phyloP scores from a whole-genome alignment of 2,113 vertebrate genomes.

The Otocyon megalotis region DNA sequence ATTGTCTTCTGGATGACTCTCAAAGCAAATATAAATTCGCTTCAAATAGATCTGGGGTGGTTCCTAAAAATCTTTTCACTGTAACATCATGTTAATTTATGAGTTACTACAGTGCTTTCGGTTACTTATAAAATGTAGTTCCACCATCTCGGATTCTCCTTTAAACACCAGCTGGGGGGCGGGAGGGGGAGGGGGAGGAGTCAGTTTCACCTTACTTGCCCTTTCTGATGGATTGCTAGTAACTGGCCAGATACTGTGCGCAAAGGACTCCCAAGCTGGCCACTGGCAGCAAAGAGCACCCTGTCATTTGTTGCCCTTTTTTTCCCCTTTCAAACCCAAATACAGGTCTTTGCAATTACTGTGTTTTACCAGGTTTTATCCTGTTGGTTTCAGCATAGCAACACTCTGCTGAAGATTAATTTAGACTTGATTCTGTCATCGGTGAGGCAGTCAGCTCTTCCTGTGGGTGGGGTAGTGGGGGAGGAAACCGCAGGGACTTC shows the following conservation, averaged over 20 bases:
- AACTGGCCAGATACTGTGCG: neutral
- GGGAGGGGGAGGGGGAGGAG: neutral
- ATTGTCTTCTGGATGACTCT: neutral
- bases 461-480: neutral
- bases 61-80: neutral
- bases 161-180: neutral
- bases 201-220: neutral
- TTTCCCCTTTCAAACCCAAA: neutral
- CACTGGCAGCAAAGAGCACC: neutral
- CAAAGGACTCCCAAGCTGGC: neutral
- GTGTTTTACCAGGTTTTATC: neutral
- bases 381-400: neutral
- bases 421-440: neutral
- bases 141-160: neutral
- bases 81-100: neutral
- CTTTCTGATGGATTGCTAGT: neutral
- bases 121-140: neutral
- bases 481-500: neutral
- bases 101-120: neutral
- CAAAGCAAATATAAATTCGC: neutral
- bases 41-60: neutral
- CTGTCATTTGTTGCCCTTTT: neutral
- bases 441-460: neutral
- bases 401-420: neutral
- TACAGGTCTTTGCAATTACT: neutral